Conservation (phyloP, 2,888 invertebrate species). For the Ecdyonurus torrentis region DNA sequence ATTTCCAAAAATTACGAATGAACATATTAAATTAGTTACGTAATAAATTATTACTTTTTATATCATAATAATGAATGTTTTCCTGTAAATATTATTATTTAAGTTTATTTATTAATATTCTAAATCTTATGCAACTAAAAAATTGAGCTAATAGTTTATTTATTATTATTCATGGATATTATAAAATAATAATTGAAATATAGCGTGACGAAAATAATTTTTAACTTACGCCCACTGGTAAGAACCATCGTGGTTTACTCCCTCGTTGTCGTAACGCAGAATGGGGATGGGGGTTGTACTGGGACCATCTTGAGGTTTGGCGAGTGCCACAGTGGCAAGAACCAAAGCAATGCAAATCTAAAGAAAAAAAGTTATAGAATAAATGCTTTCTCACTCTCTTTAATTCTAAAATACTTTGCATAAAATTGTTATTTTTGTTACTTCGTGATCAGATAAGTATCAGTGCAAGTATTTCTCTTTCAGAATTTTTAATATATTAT, state of each 20-base stretch:
- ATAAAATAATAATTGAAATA: not conserved
- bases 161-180: not conserved
- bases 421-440: too few species aligned
- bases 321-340: conserved; percentile 10
- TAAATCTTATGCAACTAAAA: not conserved
- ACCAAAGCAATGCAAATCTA: conserved; percentile 13
- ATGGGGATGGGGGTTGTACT: conserved; percentile 37
- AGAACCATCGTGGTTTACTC: conserved; percentile 42
- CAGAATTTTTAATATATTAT: too few species aligned
- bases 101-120: not conserved
- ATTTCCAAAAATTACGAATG: not conserved
- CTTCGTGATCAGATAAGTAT: too few species aligned
- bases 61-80: not conserved
- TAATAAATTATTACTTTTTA: not conserved
- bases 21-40: too few species aligned
- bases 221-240: conserved; percentile 35
- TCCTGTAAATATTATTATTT: not conserved
- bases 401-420: too few species aligned
- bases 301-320: conserved; percentile 18
- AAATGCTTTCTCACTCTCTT: too few species aligned
- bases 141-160: not conserved
- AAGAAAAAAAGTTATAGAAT: not conserved
- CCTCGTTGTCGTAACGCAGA: conserved; percentile 39
- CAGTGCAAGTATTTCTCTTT: too few species aligned
- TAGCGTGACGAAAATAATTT: not conserved